These are phyloP conservation scores for Matsumyia berberina DNA, from an alignment of 2,888 invertebrate species.

Conservation along the genomic window DNA sequence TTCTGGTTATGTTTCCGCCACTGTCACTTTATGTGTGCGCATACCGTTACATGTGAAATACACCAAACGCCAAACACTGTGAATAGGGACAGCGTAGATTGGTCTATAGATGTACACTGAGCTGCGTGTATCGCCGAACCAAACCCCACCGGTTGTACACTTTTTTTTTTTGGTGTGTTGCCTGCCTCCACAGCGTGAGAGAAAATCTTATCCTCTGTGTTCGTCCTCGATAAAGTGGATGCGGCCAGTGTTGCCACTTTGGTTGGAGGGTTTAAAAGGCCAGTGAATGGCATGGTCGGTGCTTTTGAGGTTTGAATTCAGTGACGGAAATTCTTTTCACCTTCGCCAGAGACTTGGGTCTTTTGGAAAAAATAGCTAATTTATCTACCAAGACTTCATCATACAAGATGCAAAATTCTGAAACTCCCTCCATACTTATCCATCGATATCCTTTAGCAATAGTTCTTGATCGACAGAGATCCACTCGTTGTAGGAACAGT, in stretches of 20 bases:
- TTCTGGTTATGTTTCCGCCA: constrained; percentile 84
- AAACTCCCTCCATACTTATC: too few species aligned
- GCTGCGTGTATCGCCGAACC: constrained; percentile 43
- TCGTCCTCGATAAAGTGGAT: constrained; percentile 23
- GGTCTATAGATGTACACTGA: constrained; percentile 31
- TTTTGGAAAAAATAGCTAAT: too few species aligned
- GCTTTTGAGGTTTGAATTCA: too few species aligned
- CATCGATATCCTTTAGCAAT: too few species aligned
- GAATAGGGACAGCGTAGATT: constrained; percentile 41
- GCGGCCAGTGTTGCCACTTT: constrained; percentile 40
- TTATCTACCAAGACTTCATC: too few species aligned
- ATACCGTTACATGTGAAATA: constrained; percentile 73
- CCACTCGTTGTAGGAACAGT: too few species aligned
- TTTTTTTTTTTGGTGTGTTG: constrained; percentile 13
- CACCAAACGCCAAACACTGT: constrained; percentile 51
- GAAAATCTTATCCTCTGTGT: constrained; percentile 55
- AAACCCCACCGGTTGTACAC: constrained; percentile 43
- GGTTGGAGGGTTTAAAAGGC: not conserved
- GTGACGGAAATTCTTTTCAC: too few species aligned
- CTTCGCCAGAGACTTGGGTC: too few species aligned
- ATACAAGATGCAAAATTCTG: too few species aligned
- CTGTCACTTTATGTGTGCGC: constrained; percentile 78
- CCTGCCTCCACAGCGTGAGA: constrained; percentile 46
- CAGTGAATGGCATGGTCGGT: too few species aligned
- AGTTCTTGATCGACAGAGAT: too few species aligned